These are phyloP conservation scores for Campoletis sonorensis DNA, from an alignment of 1,140 invertebrate species.

Conservation along the genomic window DNA sequence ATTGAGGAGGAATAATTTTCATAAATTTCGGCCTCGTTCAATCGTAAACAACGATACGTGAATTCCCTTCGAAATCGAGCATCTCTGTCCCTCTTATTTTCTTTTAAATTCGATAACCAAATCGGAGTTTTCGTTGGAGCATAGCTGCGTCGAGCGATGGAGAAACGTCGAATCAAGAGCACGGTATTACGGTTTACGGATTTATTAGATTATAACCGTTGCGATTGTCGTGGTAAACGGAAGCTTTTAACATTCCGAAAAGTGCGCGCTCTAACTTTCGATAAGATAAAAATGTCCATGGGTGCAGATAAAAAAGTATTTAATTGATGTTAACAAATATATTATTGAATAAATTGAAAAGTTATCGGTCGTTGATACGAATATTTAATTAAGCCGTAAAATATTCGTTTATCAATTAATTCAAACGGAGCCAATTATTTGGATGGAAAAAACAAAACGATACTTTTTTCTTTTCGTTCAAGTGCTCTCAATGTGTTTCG, in stretches of 20 bases:
- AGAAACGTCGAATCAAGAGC: slow-evolving; percentile 7
- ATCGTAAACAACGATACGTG: slow-evolving; percentile 62
- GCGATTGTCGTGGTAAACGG: not conserved
- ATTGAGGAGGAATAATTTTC: slow-evolving; percentile 70
- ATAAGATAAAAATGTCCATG: not conserved
- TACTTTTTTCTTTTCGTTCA: not conserved
- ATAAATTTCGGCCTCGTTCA: slow-evolving; percentile 66
- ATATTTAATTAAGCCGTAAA: no score
- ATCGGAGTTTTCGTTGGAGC: not conserved
- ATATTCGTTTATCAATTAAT: no score
- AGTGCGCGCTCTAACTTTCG: not conserved
- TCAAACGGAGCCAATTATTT: no score
- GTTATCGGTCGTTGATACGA: no score
- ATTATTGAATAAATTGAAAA: no score
- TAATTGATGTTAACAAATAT: no score
- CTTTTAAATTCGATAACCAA: slow-evolving; percentile 30
- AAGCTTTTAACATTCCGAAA: not conserved
- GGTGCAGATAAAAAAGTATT: no score
- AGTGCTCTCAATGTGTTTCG: not conserved
- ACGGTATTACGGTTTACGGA: slow-evolving; percentile 12
- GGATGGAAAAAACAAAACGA: not conserved
- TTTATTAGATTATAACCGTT: slow-evolving; percentile 47
- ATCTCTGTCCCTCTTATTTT: slow-evolving; percentile 5
- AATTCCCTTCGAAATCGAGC: slow-evolving; percentile 1
- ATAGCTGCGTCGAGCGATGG: not conserved